These are phyloP conservation scores for Malurus alboscapulatus DNA, from an alignment of 2,113 vertebrate genomes.

Conservation along the genomic window DNA sequence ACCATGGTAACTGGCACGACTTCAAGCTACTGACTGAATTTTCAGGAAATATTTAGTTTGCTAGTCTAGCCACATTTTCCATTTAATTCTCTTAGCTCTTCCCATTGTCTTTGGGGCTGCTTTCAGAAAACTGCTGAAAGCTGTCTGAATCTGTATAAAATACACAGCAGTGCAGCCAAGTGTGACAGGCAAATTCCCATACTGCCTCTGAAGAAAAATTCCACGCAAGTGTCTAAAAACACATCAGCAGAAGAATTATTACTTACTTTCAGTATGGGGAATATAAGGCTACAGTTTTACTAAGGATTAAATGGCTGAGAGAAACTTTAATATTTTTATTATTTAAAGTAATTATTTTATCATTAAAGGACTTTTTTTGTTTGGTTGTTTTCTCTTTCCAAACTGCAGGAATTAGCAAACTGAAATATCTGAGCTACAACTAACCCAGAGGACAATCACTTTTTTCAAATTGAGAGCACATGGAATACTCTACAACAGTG, in stretches of 20 bases:
- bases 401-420: not conserved
- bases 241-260: not conserved
- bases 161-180: not conserved
- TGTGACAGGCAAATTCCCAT: fast-evolving
- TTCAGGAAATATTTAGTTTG: not conserved
- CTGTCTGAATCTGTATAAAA: not conserved
- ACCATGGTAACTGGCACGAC: not conserved
- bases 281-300: not conserved
- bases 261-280: not conserved
- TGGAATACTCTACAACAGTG: not conserved
- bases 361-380: not conserved
- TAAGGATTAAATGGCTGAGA: not conserved
- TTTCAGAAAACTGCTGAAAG: not conserved
- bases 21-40: not conserved
- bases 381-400: not conserved
- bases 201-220: not conserved
- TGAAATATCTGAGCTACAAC: not conserved
- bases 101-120: not conserved
- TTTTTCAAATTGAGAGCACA: not conserved
- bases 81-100: not conserved
- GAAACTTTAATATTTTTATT: not conserved
- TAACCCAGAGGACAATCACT: not conserved
- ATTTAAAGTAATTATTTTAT: not conserved
- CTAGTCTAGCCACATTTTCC: not conserved
- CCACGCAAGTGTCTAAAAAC: not conserved